phyloP scores from a whole-genome alignment of 2,888 invertebrate species.

The Macrosiphum euphorbiae region DNA sequence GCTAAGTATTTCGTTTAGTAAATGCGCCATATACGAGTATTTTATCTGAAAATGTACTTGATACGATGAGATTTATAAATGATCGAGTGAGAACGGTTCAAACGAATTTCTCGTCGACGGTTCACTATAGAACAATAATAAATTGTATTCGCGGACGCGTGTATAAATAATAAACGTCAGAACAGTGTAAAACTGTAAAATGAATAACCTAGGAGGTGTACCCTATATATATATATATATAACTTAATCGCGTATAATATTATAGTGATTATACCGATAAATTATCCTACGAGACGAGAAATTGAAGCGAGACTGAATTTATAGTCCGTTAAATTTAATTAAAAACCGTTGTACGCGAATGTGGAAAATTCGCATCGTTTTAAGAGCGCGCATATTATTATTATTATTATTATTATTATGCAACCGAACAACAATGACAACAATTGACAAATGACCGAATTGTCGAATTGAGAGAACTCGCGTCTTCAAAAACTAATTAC shows the following conservation, averaged over 20 bases:
- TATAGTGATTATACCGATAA: neutral
- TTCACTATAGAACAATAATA: neutral
- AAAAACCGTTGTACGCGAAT: constrained; percentile 15
- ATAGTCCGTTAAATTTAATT: constrained; percentile 41
- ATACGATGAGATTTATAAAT: neutral
- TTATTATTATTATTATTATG: neutral
- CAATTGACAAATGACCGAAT: neutral
- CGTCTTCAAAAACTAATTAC: neutral
- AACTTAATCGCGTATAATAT: neutral
- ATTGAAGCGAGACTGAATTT: constrained; percentile 33
- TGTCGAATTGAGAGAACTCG: neutral
- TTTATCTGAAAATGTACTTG: neutral
- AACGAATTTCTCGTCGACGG: neutral
- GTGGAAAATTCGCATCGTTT: neutral
- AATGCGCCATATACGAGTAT: neutral
- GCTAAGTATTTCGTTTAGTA: neutral
- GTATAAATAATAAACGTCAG: constrained; percentile 21
- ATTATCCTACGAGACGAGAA: neutral
- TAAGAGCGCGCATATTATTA: neutral
- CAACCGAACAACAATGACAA: neutral
- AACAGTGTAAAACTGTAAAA: neutral
- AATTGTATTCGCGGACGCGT: neutral
- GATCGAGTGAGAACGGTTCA: constrained; percentile 9
- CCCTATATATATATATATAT: neutral
- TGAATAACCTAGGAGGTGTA: constrained; percentile 7